Evolutionary conservation across 2,113 vertebrate genomes (phyloP).

Genomic region (Neoarius graeffei): DNA sequence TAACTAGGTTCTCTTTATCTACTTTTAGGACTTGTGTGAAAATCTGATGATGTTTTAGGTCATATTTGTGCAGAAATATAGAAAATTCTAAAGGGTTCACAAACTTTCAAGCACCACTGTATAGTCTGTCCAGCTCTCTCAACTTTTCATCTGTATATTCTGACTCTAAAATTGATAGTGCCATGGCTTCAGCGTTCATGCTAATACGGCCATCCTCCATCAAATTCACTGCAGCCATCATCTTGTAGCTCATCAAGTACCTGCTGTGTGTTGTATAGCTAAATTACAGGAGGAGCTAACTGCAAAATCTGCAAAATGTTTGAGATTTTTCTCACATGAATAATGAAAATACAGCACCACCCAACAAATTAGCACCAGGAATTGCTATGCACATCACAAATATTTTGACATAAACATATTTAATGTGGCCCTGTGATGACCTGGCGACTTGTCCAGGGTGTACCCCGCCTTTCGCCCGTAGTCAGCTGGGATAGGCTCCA

Average conservation of each 20-base stretch:
- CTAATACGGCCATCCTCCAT: background rate
- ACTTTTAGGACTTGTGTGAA: too few relatives aligned
- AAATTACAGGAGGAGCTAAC: background rate
- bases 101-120: too few relatives aligned
- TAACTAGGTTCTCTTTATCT: too few relatives aligned
- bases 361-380: background rate
- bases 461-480: too few relatives aligned
- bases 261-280: background rate
- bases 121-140: background rate
- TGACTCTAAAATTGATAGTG: background rate
- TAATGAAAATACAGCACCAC: background rate
- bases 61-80: too few relatives aligned
- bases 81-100: too few relatives aligned
- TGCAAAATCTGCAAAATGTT: background rate
- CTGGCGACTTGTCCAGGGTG: too few relatives aligned
- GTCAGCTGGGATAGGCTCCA: too few relatives aligned
- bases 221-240: background rate
- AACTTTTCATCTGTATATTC: background rate
- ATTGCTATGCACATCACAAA: background rate
- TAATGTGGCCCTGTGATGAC: too few relatives aligned
- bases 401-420: background rate
- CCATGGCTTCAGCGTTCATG: background rate
- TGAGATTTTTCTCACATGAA: background rate
- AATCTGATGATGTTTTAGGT: too few relatives aligned
- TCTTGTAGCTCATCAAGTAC: background rate